phyloP scores from a whole-genome alignment of 2,888 invertebrate species.

The Chromoteleia sp. region DNA sequence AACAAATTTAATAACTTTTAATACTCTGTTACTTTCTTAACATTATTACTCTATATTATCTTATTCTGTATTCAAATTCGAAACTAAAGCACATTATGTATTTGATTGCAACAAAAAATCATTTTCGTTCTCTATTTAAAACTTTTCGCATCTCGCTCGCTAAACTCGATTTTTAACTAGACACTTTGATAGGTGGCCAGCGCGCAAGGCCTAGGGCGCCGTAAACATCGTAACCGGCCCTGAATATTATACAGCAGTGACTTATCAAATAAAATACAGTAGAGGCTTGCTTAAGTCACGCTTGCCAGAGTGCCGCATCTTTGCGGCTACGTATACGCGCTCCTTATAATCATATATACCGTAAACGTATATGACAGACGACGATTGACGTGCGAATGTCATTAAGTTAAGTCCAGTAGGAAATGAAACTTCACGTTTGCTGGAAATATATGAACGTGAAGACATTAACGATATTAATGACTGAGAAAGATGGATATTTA shows the following conservation, averaged over 20 bases:
- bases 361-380: conserved; percentile 21
- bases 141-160: conserved; percentile 14
- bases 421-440: conserved; percentile 42
- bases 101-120: too few species aligned
- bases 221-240: conserved; percentile 47
- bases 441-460: conserved; percentile 34
- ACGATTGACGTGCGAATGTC: conserved; percentile 40
- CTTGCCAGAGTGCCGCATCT: conserved; percentile 36
- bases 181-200: conserved; percentile 26
- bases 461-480: conserved; percentile 35
- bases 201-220: conserved; percentile 35
- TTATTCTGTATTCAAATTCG: too few species aligned
- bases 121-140: too few species aligned
- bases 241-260: conserved; percentile 57
- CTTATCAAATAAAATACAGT: conserved; percentile 60
- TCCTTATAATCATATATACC: conserved; percentile 39
- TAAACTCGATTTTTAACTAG: conserved; percentile 43
- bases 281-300: conserved; percentile 46
- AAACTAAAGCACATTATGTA: too few species aligned
- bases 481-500: conserved; percentile 79
- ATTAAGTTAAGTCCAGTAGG: conserved; percentile 46
- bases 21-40: too few species aligned
- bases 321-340: conserved; percentile 19
- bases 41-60: too few species aligned
- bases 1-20: too few species aligned